These are phyloP conservation scores for Anhinga anhinga DNA, from an alignment of 2,113 vertebrate genomes.

Conservation along the genomic window DNA sequence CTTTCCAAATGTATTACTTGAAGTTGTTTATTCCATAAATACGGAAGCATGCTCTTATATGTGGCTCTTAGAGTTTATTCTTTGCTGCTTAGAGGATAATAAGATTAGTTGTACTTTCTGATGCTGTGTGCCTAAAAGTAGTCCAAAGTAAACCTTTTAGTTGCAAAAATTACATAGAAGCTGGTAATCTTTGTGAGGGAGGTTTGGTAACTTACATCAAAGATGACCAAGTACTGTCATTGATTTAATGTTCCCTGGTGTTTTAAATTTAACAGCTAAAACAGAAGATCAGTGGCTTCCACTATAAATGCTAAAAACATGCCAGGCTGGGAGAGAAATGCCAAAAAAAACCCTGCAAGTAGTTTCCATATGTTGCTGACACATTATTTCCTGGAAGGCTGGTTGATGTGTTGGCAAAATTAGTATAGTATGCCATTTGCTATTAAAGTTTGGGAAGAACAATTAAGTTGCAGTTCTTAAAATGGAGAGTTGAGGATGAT, in stretches of 20 bases:
- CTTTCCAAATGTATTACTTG: neutral
- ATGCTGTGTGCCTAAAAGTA: neutral
- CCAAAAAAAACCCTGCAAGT: neutral
- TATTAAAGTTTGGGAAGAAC: neutral
- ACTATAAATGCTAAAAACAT: neutral
- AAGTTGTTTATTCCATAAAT: neutral
- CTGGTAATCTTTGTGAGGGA: neutral
- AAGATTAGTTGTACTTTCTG: neutral
- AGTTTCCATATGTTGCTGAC: slow-evolving; percentile 25
- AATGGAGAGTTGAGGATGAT: neutral
- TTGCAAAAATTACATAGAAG: neutral
- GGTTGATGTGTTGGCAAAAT: neutral
- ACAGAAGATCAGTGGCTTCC: neutral
- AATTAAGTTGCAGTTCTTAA: neutral
- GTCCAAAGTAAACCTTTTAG: neutral
- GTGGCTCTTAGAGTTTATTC: neutral
- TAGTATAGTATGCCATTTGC: neutral
- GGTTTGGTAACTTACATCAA: neutral
- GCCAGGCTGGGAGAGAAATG: neutral
- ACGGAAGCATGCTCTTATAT: neutral
- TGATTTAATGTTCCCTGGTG: neutral
- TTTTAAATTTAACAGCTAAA: neutral
- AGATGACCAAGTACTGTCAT: neutral
- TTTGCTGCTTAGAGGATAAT: neutral
- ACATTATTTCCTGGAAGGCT: neutral